These are phyloP conservation scores for Thunnus thynnus DNA, from an alignment of 2,113 vertebrate genomes.

Conservation along the genomic window DNA sequence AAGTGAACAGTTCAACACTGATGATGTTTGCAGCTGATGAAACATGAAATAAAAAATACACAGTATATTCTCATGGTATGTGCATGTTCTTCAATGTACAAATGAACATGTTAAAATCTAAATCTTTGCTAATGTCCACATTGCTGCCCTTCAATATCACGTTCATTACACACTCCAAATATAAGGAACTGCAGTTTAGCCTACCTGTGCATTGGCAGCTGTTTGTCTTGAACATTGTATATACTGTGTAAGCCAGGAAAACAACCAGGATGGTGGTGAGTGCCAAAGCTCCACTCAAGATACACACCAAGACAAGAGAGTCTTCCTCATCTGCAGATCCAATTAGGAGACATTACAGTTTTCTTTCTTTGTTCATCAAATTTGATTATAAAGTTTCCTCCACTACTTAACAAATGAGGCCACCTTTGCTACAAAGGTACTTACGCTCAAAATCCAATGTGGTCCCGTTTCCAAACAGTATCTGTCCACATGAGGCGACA, in stretches of 20 bases:
- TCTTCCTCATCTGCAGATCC: slow-evolving; percentile 4
- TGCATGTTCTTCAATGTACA: too few species aligned
- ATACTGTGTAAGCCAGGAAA: background rate
- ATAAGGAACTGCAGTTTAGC: background rate
- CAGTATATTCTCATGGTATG: too few species aligned
- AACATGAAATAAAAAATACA: too few species aligned
- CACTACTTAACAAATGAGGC: background rate
- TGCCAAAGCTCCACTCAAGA: slow-evolving; percentile 37
- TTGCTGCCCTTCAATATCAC: background rate
- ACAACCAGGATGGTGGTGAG: slow-evolving; percentile 29
- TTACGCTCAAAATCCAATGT: background rate
- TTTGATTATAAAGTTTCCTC: background rate
- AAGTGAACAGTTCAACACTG: too few species aligned
- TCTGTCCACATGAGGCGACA: too few species aligned
- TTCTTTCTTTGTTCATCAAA: background rate
- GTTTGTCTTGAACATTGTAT: background rate
- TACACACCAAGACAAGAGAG: slow-evolving; percentile 1
- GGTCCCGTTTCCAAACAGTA: too few species aligned
- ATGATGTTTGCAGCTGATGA: too few species aligned
- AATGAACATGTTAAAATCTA: too few species aligned
- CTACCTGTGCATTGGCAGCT: slow-evolving; percentile 25
- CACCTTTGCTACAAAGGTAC: background rate
- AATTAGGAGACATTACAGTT: background rate
- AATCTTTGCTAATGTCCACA: too few species aligned
- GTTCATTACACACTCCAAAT: background rate